These are phyloP conservation scores for Oreotrochilus melanogaster DNA, from an alignment of 2,113 vertebrate genomes.

Conservation along the genomic window DNA sequence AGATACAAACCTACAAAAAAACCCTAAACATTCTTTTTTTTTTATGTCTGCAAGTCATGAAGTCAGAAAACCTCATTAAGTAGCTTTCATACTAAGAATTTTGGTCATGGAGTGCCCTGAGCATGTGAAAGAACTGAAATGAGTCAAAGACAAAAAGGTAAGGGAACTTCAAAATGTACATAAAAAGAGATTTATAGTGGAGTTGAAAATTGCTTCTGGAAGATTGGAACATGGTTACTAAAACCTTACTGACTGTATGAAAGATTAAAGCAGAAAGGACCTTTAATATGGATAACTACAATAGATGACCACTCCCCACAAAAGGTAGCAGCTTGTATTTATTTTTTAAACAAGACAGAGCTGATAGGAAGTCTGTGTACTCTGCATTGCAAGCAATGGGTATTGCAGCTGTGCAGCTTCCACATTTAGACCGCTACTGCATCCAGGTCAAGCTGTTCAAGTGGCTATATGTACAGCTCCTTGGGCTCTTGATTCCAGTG, in stretches of 20 bases:
- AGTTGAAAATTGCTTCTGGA: not conserved
- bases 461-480: not conserved
- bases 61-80: not conserved
- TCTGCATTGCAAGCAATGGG: not conserved
- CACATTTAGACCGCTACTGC: not conserved
- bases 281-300: not conserved
- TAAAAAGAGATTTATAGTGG: not conserved
- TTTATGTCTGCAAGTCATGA: not conserved
- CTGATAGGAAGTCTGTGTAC: not conserved
- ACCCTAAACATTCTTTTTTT: not conserved
- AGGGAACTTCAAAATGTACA: not conserved
- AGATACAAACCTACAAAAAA: not conserved
- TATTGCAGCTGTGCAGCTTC: not conserved
- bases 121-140: not conserved
- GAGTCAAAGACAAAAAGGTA: not conserved
- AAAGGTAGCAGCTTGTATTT: not conserved
- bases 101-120: not conserved
- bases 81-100: not conserved
- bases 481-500: not conserved
- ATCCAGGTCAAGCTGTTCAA: not conserved
- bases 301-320: rapidly evolving
- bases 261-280: not conserved
- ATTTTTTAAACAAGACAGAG: not conserved
- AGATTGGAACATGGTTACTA: not conserved
- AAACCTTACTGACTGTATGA: not conserved